Conservation (phyloP, 2,113 vertebrate species). For the Chlamydotis undulata region DNA sequence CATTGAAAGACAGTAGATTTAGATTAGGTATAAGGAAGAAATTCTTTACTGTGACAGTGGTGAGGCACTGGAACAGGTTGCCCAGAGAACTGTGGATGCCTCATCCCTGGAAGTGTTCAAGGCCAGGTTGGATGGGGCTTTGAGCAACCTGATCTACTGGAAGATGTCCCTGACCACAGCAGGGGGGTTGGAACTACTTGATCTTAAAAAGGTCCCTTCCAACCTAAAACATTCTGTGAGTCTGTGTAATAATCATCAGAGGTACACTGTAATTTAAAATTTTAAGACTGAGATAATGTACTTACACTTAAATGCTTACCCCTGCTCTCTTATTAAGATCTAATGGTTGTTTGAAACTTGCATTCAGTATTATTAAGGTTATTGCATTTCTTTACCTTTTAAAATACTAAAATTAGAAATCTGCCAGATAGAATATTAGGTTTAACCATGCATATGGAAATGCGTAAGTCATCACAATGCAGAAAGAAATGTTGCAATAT, state of each 20-base stretch:
- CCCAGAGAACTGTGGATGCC: no score
- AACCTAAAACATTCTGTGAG: no score
- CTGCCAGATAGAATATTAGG: not conserved
- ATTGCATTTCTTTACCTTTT: not conserved
- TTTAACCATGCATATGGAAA: not conserved
- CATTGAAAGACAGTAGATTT: not conserved
- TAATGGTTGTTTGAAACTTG: not conserved
- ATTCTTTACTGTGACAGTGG: no score
- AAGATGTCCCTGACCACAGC: no score
- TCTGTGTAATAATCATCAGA: not conserved
- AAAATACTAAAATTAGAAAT: not conserved
- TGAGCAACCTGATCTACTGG: no score
- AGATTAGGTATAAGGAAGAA: not conserved
- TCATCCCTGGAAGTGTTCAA: no score
- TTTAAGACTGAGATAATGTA: not conserved
- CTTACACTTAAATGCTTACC: not conserved
- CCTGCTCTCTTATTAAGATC: not conserved
- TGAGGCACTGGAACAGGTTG: no score
- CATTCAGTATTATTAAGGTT: not conserved
- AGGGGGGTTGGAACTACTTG: no score
- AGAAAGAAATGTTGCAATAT: not conserved
- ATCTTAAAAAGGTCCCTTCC: no score
- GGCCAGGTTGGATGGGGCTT: no score
- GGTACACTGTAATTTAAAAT: not conserved
- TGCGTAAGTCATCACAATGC: not conserved